phyloP scores from a whole-genome alignment of 2,888 invertebrate genomes.

The Pomacea canaliculata region DNA sequence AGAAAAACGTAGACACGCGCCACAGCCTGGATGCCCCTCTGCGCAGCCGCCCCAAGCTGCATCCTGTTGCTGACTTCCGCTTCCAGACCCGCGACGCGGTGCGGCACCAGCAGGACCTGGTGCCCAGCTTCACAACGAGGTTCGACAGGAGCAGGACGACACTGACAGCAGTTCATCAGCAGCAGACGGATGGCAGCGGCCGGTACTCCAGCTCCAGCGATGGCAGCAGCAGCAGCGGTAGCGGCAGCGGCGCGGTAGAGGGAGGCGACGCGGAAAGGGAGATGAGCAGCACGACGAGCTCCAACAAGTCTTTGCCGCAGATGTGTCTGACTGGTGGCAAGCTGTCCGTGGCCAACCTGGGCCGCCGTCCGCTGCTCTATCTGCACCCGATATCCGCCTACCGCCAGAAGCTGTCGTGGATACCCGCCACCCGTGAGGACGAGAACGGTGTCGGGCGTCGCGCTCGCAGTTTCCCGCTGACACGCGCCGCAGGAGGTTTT shows the following conservation, averaged over 20 bases:
- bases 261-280: conserved; percentile 20
- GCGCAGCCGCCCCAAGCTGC: conserved; percentile 35
- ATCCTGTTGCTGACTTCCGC: conserved; percentile 18
- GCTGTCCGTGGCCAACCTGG: conserved; percentile 18
- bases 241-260: conserved; percentile 8
- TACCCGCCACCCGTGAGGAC: not conserved
- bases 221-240: conserved; percentile 32
- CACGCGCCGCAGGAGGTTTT: not conserved
- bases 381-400: conserved; percentile 33
- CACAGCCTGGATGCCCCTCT: conserved; percentile 29
- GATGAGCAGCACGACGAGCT: conserved; percentile 15
- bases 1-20: conserved; percentile 23
- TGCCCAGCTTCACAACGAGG: conserved; percentile 56
- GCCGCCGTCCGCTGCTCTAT: conserved; percentile 27
- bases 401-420: conserved; percentile 30
- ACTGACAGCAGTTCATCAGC: not conserved
- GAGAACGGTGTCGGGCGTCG: conserved; percentile 3
- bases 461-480: conserved; percentile 4
- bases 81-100: conserved; percentile 13
- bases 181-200: not conserved
- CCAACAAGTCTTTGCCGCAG: conserved; percentile 22
- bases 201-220: not conserved
- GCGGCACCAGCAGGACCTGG: conserved; percentile 39
- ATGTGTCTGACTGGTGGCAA: conserved; percentile 14
- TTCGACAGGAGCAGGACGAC: conserved; percentile 53